A percentile compares a stretch with the other conserved stretches of the same genome.
phyloP scores from a whole-genome alignment of 2,797 vertebrate genomes.

The Crax fasciolata region DNA sequence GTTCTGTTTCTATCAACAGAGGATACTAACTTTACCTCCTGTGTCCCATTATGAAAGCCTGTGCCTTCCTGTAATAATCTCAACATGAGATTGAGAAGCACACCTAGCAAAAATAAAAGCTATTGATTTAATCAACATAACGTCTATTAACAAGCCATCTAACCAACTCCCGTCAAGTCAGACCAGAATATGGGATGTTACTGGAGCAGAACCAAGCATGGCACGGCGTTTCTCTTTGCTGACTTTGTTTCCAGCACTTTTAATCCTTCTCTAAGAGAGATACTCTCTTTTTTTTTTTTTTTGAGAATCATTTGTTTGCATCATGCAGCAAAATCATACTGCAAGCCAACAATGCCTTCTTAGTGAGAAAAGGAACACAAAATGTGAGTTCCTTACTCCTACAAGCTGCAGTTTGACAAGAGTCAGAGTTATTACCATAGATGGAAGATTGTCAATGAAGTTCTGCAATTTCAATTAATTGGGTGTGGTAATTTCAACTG shows the following conservation, averaged over 20 bases:
- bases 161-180: background rate
- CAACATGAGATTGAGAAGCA: background rate
- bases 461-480: background rate
- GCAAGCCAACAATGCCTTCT: background rate
- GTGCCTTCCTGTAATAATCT: background rate
- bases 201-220: background rate
- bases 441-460: background rate
- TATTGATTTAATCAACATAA: background rate
- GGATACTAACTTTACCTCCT: background rate
- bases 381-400: background rate
- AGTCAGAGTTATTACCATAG: background rate
- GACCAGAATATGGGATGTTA: background rate
- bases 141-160: background rate
- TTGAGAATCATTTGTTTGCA: background rate
- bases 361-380: background rate
- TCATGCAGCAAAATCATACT: background rate
- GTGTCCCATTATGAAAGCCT: background rate
- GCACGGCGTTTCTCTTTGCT: background rate
- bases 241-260: background rate
- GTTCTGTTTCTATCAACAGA: background rate
- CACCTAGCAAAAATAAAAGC: background rate
- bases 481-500: background rate
- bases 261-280: background rate
- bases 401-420: background rate
- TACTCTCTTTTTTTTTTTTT: background rate